These are phyloP conservation scores for Phyllostomus discolor DNA, from an alignment of 2,113 vertebrate genomes.

Conservation along the genomic window DNA sequence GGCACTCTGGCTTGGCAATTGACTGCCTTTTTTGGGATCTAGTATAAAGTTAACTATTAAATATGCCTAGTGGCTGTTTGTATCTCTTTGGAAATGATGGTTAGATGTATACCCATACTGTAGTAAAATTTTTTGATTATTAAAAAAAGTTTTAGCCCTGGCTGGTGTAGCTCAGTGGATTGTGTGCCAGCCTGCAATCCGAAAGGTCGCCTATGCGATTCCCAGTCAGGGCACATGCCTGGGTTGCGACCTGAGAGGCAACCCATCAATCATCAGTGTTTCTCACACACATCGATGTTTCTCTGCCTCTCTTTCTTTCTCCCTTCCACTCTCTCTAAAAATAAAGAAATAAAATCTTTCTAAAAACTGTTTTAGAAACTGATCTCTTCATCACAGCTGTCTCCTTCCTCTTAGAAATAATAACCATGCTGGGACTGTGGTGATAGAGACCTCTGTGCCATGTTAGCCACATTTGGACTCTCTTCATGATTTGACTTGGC, in stretches of 20 bases:
- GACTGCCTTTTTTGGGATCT: not conserved
- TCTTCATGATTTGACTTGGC: not conserved
- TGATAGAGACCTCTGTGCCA: not conserved
- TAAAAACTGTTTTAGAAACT: not conserved
- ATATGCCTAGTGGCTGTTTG: not conserved
- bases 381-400: not conserved
- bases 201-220: too few relatives aligned
- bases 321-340: too few relatives aligned
- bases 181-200: too few relatives aligned
- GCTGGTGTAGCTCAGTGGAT: too few relatives aligned
- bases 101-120: not conserved
- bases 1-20: not conserved
- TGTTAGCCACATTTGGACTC: not conserved
- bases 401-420: conserved; percentile 25
- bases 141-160: not conserved
- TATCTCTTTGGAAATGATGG: not conserved
- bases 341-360: too few relatives aligned
- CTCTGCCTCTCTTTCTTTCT: too few relatives aligned
- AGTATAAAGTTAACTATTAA: not conserved
- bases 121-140: not conserved
- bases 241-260: too few relatives aligned
- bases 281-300: too few relatives aligned
- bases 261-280: too few relatives aligned
- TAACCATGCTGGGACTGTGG: not conserved
- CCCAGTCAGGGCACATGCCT: too few relatives aligned